These are phyloP conservation scores for Accipiter virgatus DNA, from an alignment of 2,113 vertebrate species.

Conservation along the genomic window DNA sequence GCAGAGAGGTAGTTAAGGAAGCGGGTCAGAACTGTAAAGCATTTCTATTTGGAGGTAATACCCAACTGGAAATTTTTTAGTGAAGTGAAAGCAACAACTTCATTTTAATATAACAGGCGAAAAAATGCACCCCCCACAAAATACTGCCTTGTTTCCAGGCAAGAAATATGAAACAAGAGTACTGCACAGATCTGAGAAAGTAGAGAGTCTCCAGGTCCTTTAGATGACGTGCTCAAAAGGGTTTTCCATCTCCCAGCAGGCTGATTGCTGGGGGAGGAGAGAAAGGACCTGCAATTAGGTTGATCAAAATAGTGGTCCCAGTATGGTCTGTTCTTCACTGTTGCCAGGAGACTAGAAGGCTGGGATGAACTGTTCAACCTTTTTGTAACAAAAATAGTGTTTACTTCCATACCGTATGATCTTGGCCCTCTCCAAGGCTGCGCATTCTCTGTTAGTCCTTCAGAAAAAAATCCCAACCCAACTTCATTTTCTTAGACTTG, in stretches of 20 bases:
- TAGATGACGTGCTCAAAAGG: neutral
- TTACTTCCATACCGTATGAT: neutral
- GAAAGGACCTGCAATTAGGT: conserved; percentile 41
- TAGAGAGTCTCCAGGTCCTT: neutral
- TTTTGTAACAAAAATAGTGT: conserved; percentile 30
- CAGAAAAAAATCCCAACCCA: neutral
- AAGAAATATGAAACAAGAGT: neutral
- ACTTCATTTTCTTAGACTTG: neutral
- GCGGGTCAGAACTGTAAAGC: neutral
- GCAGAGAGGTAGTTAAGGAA: neutral
- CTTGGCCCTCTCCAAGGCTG: neutral
- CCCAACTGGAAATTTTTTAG: neutral
- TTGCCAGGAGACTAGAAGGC: conserved; percentile 52
- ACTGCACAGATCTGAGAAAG: neutral
- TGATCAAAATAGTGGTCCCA: conserved; percentile 59
- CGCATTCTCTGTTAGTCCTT: neutral
- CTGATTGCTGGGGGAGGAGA: conserved; percentile 24
- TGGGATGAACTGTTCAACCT: conserved; percentile 13
- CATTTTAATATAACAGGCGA: fast-evolving
- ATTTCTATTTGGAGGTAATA: neutral
- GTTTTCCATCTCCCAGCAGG: conserved; percentile 20
- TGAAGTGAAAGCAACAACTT: neutral
- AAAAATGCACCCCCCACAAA: neutral
- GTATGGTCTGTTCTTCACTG: conserved; percentile 27
- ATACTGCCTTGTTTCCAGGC: neutral